Conservation (phyloP, 2,797 vertebrate species). For the Yasuhikotakia modesta region DNA sequence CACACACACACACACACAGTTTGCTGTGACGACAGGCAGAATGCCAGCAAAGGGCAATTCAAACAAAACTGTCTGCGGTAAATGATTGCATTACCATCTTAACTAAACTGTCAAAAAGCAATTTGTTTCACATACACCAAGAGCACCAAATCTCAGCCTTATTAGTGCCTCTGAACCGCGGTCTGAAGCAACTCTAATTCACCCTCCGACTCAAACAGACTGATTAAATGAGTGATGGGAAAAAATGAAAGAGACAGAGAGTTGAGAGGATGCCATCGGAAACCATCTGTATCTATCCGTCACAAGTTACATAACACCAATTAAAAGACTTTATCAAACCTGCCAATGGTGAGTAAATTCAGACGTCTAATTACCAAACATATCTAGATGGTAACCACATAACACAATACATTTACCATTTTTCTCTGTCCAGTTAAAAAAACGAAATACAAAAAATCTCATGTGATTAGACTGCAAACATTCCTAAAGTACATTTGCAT, state of each 20-base stretch:
- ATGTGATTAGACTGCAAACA: too few species aligned
- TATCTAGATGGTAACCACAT: too few species aligned
- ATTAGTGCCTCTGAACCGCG: conserved; percentile 61
- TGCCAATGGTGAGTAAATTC: too few species aligned
- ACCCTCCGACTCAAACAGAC: conserved; percentile 30
- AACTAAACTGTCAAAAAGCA: conserved; percentile 78
- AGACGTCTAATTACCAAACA: too few species aligned
- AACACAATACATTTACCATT: too few species aligned
- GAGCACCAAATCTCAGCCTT: conserved; percentile 69
- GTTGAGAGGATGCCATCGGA: neutral
- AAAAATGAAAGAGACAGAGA: neutral
- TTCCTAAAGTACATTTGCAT: too few species aligned
- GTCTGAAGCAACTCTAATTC: conserved; percentile 11
- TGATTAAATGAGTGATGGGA: neutral
- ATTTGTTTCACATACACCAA: conserved; percentile 68
- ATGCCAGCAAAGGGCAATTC: conserved; percentile 62
- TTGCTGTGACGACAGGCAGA: conserved; percentile 43
- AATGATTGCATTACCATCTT: conserved; percentile 77
- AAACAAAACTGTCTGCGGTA: conserved; percentile 68
- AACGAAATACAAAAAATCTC: too few species aligned
- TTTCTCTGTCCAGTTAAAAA: too few species aligned
- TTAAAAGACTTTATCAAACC: neutral
- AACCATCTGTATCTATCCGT: neutral
- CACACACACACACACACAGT: conserved; percentile 27
- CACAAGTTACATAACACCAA: too few species aligned